Conservation (phyloP, 2,888 invertebrate genomes). For the Netelia virgata region DNA sequence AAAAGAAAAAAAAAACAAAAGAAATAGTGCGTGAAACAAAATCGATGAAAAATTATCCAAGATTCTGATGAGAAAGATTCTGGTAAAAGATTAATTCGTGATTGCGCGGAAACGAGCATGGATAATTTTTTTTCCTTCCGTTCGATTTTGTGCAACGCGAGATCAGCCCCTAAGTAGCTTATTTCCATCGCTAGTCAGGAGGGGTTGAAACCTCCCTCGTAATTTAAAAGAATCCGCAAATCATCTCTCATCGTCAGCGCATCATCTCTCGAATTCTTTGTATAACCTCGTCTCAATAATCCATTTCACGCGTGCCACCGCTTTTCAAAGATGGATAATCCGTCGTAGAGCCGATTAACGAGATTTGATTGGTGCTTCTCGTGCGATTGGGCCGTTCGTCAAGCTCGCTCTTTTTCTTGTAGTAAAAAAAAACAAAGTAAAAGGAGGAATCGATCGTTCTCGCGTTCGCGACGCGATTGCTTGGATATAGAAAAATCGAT, state of each 20-base stretch:
- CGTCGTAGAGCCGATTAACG: constrained; percentile 44
- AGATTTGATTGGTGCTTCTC: constrained; percentile 38
- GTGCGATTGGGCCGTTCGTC: constrained; percentile 23
- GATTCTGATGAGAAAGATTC: neutral
- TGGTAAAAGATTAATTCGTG: constrained; percentile 15
- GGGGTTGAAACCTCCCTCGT: neutral
- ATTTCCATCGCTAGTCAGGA: constrained; percentile 8
- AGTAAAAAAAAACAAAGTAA: neutral
- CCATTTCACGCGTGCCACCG: constrained; percentile 32
- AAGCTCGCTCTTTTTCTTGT: constrained; percentile 15
- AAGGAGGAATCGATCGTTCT: constrained; percentile 26
- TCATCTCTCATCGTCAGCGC: neutral
- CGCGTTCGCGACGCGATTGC: constrained; percentile 43
- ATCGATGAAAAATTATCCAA: too few species aligned
- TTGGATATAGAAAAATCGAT: constrained; percentile 62
- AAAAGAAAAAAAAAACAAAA: too few species aligned
- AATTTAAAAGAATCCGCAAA: constrained; percentile 7
- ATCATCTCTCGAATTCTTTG: neutral
- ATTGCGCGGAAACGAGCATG: neutral
- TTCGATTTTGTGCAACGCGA: neutral
- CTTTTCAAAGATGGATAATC: constrained; percentile 49
- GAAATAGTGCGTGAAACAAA: too few species aligned
- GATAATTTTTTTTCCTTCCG: neutral
- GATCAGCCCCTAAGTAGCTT: neutral
- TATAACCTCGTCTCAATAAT: constrained; percentile 26